Conservation (phyloP, 2,113 vertebrate species). For the Dasyprocta punctata region DNA sequence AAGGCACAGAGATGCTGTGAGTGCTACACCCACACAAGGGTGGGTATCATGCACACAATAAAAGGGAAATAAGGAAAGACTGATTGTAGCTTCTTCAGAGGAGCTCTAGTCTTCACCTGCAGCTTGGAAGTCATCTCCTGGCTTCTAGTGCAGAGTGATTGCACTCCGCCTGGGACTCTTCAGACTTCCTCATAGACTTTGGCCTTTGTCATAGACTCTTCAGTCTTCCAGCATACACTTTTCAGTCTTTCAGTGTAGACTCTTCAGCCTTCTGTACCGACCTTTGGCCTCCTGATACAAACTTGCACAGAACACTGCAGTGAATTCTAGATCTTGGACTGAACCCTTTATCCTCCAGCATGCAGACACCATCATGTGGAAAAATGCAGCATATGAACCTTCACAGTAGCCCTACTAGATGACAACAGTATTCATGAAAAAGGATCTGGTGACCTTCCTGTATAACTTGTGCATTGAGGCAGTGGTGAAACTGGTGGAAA, state of each 20-base stretch:
- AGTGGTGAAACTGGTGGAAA: constrained; percentile 94
- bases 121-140: neutral
- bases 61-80: neutral
- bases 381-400: constrained; percentile 93
- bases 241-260: no score
- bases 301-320: neutral
- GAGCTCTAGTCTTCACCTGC: neutral
- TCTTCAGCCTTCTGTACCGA: neutral
- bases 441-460: constrained; percentile 94
- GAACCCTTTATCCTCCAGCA: no score
- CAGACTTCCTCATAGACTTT: neutral
- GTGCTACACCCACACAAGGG: neutral
- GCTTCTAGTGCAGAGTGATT: neutral
- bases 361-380: constrained; percentile 85
- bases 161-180: neutral
- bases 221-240: no score
- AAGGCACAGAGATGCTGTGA: neutral
- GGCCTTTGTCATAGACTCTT: no score
- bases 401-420: constrained; percentile 95
- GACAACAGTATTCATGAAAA: constrained; percentile 97
- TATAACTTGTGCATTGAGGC: constrained; percentile 94
- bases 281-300: neutral
- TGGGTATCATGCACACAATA: neutral
- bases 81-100: neutral
- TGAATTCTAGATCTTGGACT: neutral